Conservation (phyloP, 2,888 invertebrate genomes). For the Acanthosepion pharaonis region DNA sequence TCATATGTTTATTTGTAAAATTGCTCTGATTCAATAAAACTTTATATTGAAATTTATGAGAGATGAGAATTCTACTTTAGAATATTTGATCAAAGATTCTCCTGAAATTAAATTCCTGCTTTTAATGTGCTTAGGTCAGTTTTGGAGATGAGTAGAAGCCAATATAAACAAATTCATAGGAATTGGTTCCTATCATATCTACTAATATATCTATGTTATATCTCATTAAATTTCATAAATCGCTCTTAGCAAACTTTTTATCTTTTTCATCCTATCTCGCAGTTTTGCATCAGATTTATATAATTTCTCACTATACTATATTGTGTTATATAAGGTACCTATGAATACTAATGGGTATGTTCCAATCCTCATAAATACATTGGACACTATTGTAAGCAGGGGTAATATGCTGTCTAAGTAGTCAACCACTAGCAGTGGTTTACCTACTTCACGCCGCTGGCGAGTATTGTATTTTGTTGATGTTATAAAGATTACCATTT, state of each 20-base stretch:
- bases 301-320: not conserved
- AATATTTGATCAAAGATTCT: not conserved
- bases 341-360: too few species aligned
- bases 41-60: slow-evolving; percentile 4
- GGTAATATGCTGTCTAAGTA: too few species aligned
- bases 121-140: not conserved
- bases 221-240: slow-evolving; percentile 16
- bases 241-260: not conserved
- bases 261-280: not conserved
- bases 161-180: not conserved
- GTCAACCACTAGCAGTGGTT: too few species aligned
- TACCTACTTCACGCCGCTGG: too few species aligned
- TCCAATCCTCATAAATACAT: too few species aligned
- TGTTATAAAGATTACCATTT: too few species aligned
- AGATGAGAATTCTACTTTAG: not conserved
- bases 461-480: too few species aligned
- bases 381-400: too few species aligned
- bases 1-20: not conserved
- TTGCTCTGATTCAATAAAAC: not conserved
- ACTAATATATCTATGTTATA: not conserved
- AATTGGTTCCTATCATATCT: not conserved
- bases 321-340: not conserved
- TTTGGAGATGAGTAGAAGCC: not conserved
- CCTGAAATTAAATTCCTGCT: not conserved
- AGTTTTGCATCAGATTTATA: not conserved